Evolutionary conservation across 92 coral and sea anemone species (phyloP), one percentile per base, ranked within the genome.

Genomic region (Meandrina meandrites): DNA sequence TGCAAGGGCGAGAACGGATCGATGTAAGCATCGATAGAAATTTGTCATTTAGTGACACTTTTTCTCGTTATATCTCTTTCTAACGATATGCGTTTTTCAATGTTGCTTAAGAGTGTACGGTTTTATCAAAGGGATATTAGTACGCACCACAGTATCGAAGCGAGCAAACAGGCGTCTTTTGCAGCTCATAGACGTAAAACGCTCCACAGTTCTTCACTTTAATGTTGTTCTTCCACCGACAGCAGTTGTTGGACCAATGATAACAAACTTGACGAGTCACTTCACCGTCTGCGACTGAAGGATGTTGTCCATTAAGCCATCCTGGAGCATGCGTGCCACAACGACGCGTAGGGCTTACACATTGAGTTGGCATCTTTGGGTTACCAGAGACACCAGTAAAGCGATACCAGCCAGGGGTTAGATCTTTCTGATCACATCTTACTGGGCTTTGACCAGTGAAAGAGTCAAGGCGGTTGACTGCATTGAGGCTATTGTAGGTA

Each of bases 131-230:
- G 36, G 8, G 14, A 66, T 11, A 17, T 66, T 30, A 8, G 32
- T 12, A 70, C 75, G 32, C 36, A 32, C 75, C 75, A 70, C 75
- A 70, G 54, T 10, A 77, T 70, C 37, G 75, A 30, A 70, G 75
- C 9, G 36, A 31, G 75, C 81, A 77, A 4, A 18, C 81, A 36
- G 81, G 81, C 1, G 60, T 18, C 12, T 53, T 77, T 77, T 77
- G 81, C 30, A 21, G 81, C 81, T 77, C 81, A 77, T 77, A 77
- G 6, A 77, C 81, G 56, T 77, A 77, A 53, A 36, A 77, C 18
- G 57, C 60, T 12, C 81, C 81, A 22, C 81, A 77, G 81, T 77
- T 77, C 30, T 31, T 47, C 31, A 77, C 57, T 77, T 77, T 77
- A 45, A 77, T 77, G 40, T 77, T 77, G 81, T 77, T 77, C 30